phyloP scores from a whole-genome alignment of 2,797 vertebrate genomes.

The Syndactyla subalaris region DNA sequence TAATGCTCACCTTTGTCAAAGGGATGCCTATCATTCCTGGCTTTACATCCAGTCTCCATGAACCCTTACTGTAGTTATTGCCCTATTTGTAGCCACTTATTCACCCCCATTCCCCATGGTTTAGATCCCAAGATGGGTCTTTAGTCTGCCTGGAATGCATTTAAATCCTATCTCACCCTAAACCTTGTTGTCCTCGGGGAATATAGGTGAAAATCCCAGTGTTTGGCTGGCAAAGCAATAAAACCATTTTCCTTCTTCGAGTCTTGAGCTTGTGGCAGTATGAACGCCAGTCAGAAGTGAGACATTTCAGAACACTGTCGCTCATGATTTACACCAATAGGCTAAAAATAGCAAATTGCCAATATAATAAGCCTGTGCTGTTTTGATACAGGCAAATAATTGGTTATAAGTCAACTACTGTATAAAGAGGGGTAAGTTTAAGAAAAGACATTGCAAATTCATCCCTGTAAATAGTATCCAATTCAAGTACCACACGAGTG shows the following conservation, averaged over 20 bases:
- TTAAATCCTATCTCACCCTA: not conserved
- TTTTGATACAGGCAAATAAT: constrained; percentile 42
- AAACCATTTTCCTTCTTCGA: not conserved
- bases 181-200: not conserved
- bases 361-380: not conserved
- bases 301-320: not conserved
- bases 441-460: constrained; percentile 7
- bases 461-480: not conserved
- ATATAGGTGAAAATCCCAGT: not conserved
- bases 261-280: not conserved
- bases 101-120: not conserved
- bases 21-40: not conserved
- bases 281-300: constrained; percentile 5
- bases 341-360: constrained; percentile 40
- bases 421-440: not conserved
- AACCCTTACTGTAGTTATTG: not conserved
- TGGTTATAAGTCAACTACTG: constrained; percentile 23
- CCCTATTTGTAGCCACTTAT: not conserved
- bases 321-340: constrained; percentile 36
- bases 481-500: not conserved
- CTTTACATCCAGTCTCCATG: not conserved
- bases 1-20: not conserved
- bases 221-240: not conserved
- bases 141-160: not conserved
- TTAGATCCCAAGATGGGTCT: not conserved